Percentiles rank a stretch among this genome's conserved stretches.
phyloP scores from a whole-genome alignment of 2,888 invertebrate species.

The Rotaria macrura region DNA sequence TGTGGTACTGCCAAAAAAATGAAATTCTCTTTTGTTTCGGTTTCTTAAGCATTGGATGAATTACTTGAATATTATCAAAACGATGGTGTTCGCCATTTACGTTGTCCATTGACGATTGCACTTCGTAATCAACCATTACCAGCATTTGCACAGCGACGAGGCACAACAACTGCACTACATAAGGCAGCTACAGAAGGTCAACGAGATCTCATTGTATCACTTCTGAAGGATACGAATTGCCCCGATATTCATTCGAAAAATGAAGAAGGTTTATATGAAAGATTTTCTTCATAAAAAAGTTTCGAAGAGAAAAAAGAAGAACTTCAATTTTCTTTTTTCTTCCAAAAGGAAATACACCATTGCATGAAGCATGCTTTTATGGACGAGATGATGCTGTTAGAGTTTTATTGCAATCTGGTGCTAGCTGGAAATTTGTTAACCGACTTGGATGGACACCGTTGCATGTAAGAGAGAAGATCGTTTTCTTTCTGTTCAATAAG shows the following conservation, averaged over 20 bases:
- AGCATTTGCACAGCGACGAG: neutral
- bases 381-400: conserved; percentile 8
- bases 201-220: neutral
- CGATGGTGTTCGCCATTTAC: neutral
- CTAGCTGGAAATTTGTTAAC: neutral
- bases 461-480: neutral
- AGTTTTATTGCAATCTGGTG: neutral
- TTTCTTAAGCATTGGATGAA: neutral
- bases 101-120: neutral
- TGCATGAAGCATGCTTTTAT: conserved; percentile 6
- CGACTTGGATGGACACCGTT: neutral
- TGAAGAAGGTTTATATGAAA: neutral
- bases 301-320: neutral
- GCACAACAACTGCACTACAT: neutral
- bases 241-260: conserved; percentile 10
- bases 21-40: neutral
- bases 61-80: neutral
- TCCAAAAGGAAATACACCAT: neutral
- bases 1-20: neutral
- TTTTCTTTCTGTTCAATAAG: no score
- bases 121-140: neutral
- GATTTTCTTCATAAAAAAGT: no score
- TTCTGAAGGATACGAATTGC: neutral
- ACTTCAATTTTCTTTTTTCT: neutral
- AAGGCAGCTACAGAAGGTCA: neutral